Evolutionary conservation across 1,140 invertebrate species (phyloP).

Genomic region (Drosophila triauraria): DNA sequence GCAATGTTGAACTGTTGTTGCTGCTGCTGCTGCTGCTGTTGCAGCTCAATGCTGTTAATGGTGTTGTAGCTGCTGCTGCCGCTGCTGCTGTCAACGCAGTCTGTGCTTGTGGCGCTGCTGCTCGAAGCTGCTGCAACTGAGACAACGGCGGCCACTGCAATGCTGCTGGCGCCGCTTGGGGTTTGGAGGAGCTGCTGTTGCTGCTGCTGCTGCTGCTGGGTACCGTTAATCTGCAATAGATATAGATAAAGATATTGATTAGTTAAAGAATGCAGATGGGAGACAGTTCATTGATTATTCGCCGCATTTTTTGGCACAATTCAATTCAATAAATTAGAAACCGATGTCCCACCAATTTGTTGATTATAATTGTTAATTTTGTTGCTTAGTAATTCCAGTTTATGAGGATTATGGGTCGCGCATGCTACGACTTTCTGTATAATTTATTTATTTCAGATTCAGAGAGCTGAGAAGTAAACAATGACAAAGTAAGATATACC

Average conservation of each 20-base stretch:
- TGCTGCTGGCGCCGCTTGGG: constrained; percentile 61
- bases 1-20: constrained; percentile 54
- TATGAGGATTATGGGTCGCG: neutral
- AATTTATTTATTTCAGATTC: neutral
- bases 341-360: neutral
- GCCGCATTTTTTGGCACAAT: neutral
- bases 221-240: constrained; percentile 76
- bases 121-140: constrained; percentile 51
- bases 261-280: neutral
- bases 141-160: constrained; percentile 59
- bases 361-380: constrained; percentile 17
- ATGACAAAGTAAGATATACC: neutral
- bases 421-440: constrained; percentile 5
- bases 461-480: neutral
- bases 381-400: neutral
- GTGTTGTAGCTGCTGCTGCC: constrained; percentile 19
- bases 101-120: constrained; percentile 35
- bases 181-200: constrained; percentile 61
- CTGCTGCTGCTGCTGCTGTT: constrained; percentile 29
- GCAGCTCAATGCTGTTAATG: constrained; percentile 26
- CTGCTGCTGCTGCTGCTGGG: constrained; percentile 65
- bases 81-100: constrained; percentile 24
- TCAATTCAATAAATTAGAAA: neutral
- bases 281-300: neutral
- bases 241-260: constrained; percentile 18